These are phyloP conservation scores for Nyctalus aviator DNA, from an alignment of 2,797 vertebrate species.

Conservation along the genomic window DNA sequence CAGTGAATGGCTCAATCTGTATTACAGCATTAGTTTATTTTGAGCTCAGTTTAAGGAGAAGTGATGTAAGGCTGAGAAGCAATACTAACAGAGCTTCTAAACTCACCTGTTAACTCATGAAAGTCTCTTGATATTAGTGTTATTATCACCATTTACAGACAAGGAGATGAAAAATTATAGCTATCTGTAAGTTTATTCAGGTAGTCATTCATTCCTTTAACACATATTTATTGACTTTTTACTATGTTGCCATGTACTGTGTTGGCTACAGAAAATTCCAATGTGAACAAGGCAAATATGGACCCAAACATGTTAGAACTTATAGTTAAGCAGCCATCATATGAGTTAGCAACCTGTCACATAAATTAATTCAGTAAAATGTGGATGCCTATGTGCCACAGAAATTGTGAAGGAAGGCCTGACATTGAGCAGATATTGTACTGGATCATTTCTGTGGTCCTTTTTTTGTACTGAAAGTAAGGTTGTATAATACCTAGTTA, in stretches of 20 bases:
- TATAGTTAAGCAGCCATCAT: not conserved
- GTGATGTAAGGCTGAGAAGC: not conserved
- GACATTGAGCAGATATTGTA: not conserved
- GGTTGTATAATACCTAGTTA: not conserved
- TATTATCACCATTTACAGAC: not conserved
- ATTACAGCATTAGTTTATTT: not conserved
- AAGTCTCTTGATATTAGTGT: not conserved
- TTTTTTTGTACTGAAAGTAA: not conserved
- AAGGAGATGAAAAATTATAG: constrained; percentile 14
- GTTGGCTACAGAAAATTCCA: constrained; percentile 26
- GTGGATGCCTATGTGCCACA: not conserved
- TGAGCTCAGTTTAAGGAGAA: not conserved
- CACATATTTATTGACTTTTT: not conserved
- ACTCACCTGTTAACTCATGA: not conserved
- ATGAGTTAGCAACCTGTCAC: not conserved
- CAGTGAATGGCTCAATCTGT: not conserved
- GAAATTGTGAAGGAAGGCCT: not conserved
- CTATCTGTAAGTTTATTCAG: not conserved
- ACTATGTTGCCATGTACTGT: not conserved
- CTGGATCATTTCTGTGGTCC: not conserved
- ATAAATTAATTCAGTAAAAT: not conserved
- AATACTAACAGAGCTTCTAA: not conserved
- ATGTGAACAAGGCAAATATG: not conserved
- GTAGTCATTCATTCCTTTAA: not conserved
- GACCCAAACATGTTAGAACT: not conserved